Base-by-base conservation (phyloP, 2,797 vertebrate species). In the Enteromius anoplus region DNA sequence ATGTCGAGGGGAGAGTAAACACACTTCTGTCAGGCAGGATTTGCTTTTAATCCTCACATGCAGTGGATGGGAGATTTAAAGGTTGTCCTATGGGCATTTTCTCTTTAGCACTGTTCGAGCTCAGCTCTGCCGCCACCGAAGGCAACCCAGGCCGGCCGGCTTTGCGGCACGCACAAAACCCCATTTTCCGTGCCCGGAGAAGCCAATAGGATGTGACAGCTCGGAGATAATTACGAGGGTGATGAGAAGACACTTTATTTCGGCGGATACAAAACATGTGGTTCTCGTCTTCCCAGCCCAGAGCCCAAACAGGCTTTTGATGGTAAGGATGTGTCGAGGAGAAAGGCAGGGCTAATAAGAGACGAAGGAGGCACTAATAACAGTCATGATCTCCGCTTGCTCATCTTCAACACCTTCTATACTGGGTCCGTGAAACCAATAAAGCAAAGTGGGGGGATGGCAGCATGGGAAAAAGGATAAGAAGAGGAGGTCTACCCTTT, bases 161-260 rank as follows among this genome's bases (percentile, higher is more conserved):
- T 85, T 69, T 37, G 29, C 37, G 4, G 51, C 15, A 42, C 9
- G 64, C 83, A 68, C 45, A 49, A 47, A 85, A 75, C 75, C 80
- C 51, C 32, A 75, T 81, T 83, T 78, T 68, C 64, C 14, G 6
- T 66, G 37, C 55, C 79, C 75, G n/a, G n/a, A 64, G n/a, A 40
- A 75, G 62, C 76, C 84, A 78, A 88, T 65, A 81, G 81, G 84
- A 86, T 80, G 75, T 83, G 86, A 85, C 70, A 83, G 78, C 66
- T 76, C 55, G 32, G 72, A 73, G 87, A 82, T 90, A 88, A 89
- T 88, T 90, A 88, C 23, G 34, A 70, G 81, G 68, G 76, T 29
- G 75, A 86, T 66, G 75, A 88, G 87, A 85, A 84, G 81, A 87
- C 86, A 82, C 72, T 86, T 86, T 79, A 85, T 85, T 88, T 85